These are phyloP conservation scores for Scolopax mira DNA, from an alignment of 2,113 vertebrate genomes.

Conservation along the genomic window DNA sequence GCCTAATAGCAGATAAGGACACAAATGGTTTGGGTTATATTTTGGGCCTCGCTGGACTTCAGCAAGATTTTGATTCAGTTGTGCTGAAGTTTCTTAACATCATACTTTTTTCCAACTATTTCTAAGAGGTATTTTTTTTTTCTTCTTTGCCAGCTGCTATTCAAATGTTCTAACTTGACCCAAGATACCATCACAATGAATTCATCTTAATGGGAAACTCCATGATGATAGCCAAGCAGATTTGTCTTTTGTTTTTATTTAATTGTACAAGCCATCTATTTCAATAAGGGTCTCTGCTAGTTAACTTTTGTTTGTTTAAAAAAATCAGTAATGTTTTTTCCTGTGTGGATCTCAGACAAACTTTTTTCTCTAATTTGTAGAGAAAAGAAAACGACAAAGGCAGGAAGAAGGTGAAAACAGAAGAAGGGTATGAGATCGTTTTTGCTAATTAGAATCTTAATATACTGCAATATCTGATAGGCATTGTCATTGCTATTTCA, in stretches of 20 bases:
- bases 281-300: neutral
- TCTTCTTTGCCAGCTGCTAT: neutral
- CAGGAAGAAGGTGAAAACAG: constrained; percentile 84
- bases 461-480: neutral
- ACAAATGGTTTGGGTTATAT: neutral
- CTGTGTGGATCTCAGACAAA: neutral
- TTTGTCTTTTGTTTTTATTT: neutral
- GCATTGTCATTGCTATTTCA: neutral
- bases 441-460: neutral
- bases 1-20: neutral
- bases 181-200: neutral
- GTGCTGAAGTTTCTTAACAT: neutral
- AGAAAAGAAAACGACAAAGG: constrained; percentile 89
- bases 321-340: neutral
- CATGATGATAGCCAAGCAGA: neutral
- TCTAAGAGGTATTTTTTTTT: neutral
- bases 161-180: neutral
- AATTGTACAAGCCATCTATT: neutral
- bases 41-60: neutral
- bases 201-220: neutral
- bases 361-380: constrained; percentile 69
- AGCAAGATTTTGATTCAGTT: neutral
- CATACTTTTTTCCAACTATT: neutral
- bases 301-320: neutral
- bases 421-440: constrained; percentile 78